Evolutionary conservation across 2,113 vertebrate species (phyloP).

Genomic region (Chamaetylas fuelleborni): DNA sequence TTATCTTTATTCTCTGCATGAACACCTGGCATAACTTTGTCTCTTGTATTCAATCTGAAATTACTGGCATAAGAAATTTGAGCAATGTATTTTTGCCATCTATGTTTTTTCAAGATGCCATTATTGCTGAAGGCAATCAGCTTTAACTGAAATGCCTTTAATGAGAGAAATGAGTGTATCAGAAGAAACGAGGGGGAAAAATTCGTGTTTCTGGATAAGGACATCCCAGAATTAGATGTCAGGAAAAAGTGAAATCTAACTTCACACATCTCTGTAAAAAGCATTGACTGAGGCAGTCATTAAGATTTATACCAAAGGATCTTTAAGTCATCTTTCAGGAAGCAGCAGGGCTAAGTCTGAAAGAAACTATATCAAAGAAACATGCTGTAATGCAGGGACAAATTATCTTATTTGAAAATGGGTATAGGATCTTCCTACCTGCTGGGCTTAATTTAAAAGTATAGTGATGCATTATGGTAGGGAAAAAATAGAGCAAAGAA

Average conservation of each 20-base stretch:
- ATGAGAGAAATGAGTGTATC: background rate
- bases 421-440: constrained; percentile 10
- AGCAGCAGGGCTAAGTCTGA: background rate
- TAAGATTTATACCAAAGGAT: constrained; percentile 11
- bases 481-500: background rate
- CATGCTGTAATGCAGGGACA: background rate
- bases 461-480: background rate
- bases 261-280: background rate
- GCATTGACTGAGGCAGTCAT: constrained; percentile 6
- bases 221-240: background rate
- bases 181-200: background rate
- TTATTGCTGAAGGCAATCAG: constrained; percentile 1
- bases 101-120: background rate
- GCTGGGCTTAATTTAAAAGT: constrained; percentile 45
- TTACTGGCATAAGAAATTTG: background rate
- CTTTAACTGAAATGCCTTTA: background rate
- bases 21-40: background rate
- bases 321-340: constrained; percentile 37
- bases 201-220: background rate
- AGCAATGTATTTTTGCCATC: background rate
- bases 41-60: background rate
- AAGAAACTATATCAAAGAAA: constrained; percentile 14
- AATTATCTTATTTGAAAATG: constrained; percentile 25
- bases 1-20: background rate
- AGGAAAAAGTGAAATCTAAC: background rate